Base-by-base conservation (phyloP, 2,113 vertebrate species). In the Crypturellus undulatus region DNA sequence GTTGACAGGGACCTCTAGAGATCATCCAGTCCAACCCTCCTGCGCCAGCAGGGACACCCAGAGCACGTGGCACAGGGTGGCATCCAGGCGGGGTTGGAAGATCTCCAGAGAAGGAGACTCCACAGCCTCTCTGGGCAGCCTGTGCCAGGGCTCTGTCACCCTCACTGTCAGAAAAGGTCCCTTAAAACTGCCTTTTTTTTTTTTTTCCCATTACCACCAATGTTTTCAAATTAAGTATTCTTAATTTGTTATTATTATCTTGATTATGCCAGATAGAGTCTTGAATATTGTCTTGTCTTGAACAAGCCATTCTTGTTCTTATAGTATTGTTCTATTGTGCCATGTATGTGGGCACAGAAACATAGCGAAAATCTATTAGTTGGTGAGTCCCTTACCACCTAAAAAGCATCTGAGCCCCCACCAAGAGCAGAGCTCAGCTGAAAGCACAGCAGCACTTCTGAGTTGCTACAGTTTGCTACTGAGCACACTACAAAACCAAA, bases 391-490 rank as follows among this genome's bases (percentile, higher is more conserved):
- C 34, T 16, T 75, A 20, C n/a, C 68, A 19, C 30, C 36, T 60
- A 34, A 78, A 63, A 86, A 17, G 2, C 24, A n/a, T n/a, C 42
- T 45, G 24, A 73, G 47, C 28, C 3, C 3, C 1, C 38, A 64
- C 6, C 0, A 1, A 73, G 25, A 60, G 7, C 54, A 73, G 13
- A 13, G 7, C 19, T 47, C 5, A 43, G 12, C 10, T 4, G 10
- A 19, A 16, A 73, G 9, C 21, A 17, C 25, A 21, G 42, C 36
- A 80, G 63, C 52, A 30, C 59, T 67, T 28, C 26, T 58, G 30
- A 68, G 30, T 18, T 14, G 63, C 52, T 49, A 34, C 6, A 6
- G 4, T 65, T 65, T 36, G 36, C 6, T 34, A 24, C 52, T 63
- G 73, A 63, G 21, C 5, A 2, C 21, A 59, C 15, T 30, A 30